Evolutionary conservation across 2,797 vertebrate genomes (phyloP), one percentile per base, ranked within the genome.

Genomic region (Myotis pilosus): DNA sequence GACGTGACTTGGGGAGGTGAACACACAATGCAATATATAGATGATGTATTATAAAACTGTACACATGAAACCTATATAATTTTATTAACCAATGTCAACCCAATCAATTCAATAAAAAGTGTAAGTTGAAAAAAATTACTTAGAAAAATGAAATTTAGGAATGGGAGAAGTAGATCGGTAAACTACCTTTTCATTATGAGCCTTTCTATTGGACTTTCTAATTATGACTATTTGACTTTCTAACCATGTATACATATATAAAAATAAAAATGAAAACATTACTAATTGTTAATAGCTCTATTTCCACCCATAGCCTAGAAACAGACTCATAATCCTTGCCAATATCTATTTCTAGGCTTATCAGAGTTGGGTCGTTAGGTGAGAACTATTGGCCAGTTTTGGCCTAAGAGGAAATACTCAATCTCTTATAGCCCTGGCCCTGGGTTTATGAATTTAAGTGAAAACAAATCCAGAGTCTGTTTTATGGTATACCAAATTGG

Each of bases 301-400:
- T 68, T 76, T 75, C 36, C 10, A 23, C 41, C 55, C 12, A 17
- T 68, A 79, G 55, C 17, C 72, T 75, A 3, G 22, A 90, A 72
- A 57, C 49, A 60, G 36, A 80, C 1, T 44, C 64, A 60, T 4
- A 57, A 11, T 81, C 8, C n/a, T 71, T 89, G 47, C 22, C 28
- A 6, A 0, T 38, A 78, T 28, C 53, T 44, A 28, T 71, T 88
- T 82, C 55, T 80, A 69, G 68, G 49, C 11, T 30, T 55, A 74
- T 25, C 16, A 74, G 60, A 85, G 6, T 69, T 85, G 47, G 1
- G 22, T 87, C 75, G 74, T 86, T 17, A 28, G n/a, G 36, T 86
- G 76, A 85, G 85, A 89, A 68, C 36, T 55, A 47, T 81, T 92
- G 89, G 75, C 10, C 15, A 60, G 66, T 91, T 12, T 91, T 88